These are phyloP conservation scores for Otus sunia DNA, from an alignment of 2,113 vertebrate genomes.

Conservation along the genomic window DNA sequence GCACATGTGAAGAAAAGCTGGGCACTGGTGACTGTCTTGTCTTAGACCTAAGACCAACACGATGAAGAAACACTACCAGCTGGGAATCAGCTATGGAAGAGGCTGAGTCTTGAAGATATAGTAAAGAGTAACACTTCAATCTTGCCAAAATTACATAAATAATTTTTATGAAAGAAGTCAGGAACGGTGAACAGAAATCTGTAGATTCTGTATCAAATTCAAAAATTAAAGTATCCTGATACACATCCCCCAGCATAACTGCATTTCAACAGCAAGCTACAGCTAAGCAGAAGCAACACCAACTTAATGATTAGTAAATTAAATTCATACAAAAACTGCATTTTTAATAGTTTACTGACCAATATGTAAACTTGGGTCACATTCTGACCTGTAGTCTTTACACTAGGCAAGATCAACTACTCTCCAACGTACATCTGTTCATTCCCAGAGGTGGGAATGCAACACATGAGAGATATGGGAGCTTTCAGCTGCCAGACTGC, in stretches of 20 bases:
- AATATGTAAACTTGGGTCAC: background rate
- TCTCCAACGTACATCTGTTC: background rate
- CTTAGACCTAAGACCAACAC: background rate
- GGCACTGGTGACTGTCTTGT: fast-evolving
- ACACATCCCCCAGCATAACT: background rate
- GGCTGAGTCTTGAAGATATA: background rate
- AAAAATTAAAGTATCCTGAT: background rate
- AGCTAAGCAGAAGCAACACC: background rate
- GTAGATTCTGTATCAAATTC: background rate
- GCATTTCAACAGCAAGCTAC: background rate
- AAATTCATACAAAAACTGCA: background rate
- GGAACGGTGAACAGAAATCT: background rate
- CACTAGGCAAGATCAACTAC: background rate
- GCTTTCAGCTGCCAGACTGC: background rate
- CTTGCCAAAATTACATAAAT: background rate
- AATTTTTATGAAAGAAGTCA: background rate
- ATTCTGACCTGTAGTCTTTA: background rate
- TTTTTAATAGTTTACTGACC: background rate
- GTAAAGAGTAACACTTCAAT: background rate
- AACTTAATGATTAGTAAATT: background rate
- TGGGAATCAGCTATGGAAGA: background rate
- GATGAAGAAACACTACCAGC: background rate
- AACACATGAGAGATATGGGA: fast-evolving
- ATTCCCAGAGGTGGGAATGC: background rate
- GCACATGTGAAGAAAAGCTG: background rate